A percentile compares a stretch with the other conserved stretches of the same genome.
These are phyloP conservation scores for Palythoa grandis DNA, from an alignment of 92 coral and sea anemone species.

Conservation along the genomic window DNA sequence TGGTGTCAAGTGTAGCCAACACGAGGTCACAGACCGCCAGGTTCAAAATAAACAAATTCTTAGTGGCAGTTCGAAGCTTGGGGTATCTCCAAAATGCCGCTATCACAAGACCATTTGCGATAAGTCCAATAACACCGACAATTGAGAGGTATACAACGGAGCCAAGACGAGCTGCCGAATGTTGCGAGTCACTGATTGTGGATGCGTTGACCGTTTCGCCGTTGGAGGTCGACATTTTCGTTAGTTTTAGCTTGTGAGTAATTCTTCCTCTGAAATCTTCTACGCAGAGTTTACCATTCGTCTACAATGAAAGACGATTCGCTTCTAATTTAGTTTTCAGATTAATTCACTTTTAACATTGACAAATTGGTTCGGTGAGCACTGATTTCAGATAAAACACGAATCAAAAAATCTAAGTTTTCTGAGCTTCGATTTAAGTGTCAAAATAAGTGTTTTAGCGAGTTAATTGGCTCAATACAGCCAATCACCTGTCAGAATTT, in stretches of 20 bases:
- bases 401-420: constrained; percentile 15
- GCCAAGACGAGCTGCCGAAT: constrained; percentile 49
- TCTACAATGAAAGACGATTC: neutral
- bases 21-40: constrained; percentile 87
- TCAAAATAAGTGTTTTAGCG: constrained; percentile 8
- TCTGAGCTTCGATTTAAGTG: neutral
- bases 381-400: neutral
- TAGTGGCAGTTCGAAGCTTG: constrained; percentile 87
- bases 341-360: neutral
- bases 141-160: constrained; percentile 73
- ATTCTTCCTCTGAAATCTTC: neutral
- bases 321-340: neutral
- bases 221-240: constrained; percentile 10
- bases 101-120: constrained; percentile 82
- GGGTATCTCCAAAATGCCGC: constrained; percentile 76
- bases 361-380: neutral
- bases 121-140: constrained; percentile 73
- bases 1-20: constrained; percentile 73
- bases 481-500: constrained; percentile 31
- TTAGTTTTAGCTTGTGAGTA: neutral
- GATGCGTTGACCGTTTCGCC: constrained; percentile 17
- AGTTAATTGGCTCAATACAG: neutral
- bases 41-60: constrained; percentile 84
- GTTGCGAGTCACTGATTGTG: neutral
- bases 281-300: neutral